Base-by-base conservation (phyloP, 2,888 invertebrate species). In the Bembecia ichneumoniformis region DNA sequence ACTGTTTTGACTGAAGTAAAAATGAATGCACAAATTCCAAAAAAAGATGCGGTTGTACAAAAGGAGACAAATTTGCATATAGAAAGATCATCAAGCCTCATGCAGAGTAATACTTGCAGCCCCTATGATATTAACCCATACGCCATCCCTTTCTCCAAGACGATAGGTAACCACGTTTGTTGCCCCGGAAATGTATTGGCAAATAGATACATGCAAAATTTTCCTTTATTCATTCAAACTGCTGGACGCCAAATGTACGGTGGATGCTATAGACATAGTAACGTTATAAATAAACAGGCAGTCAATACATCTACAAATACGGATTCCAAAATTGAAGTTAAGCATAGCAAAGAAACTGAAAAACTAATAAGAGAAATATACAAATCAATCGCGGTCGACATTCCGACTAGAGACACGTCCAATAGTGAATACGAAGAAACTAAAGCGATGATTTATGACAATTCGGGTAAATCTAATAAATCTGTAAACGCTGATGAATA, bases 351-450 rank as follows among this genome's bases (percentile, higher is more conserved):
- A 44, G 82, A 82, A 68, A 81, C 82, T 2, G 71, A 80, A 43
- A 74, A 74, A 50, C 63, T 84, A 17, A 82, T 84, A 16, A 75
- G 79, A 58, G 83, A 84, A 62, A 84, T 84, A 60, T 84, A 86
- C 58, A 82, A 80, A 53, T 82, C 84, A 0, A 68, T 84, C 54
- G 73, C 79, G 15, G 52, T 74, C 54, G 71, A 72, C 13, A 56
- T 60, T 34, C 64, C 68, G 1, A 59, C 59, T n/a, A 74, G 73
- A 57, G 69, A 68, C 28, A 62, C 64, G 7, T 68, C 76, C 2
- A 48, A 53, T 3, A 71, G 63, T 47, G 68, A 69, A 50, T 64
- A 57, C 47, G 63, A 63, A 36, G 58, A 64, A 40, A 11, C 57
- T 9, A 64, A 58, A 52, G 60, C 64, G 40, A n/a, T 14, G n/a